These are phyloP conservation scores for Charanyca ferruginea DNA, from an alignment of 2,888 invertebrate species.

Conservation along the genomic window DNA sequence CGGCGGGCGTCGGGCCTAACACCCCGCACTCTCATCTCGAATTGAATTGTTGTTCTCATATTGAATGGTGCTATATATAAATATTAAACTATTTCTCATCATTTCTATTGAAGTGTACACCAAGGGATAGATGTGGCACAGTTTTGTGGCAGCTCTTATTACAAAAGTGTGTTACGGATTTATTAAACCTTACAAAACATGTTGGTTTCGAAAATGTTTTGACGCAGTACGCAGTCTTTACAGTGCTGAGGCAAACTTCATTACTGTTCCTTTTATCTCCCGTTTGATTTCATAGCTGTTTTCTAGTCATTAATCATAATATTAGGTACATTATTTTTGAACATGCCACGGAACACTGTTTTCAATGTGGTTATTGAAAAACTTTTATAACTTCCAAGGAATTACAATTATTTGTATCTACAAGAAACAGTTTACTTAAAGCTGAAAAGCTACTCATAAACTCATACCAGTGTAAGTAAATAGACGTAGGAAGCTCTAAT, in stretches of 20 bases:
- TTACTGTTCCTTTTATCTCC: not conserved
- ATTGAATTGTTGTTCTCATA: conserved; percentile 77
- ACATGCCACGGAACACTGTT: not conserved
- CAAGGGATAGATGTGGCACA: conserved; percentile 11
- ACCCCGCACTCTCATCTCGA: conserved; percentile 71
- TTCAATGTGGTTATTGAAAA: not conserved
- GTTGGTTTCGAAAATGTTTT: conserved; percentile 6
- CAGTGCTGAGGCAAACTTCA: not conserved
- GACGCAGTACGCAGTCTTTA: not conserved
- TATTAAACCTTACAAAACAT: conserved; percentile 28
- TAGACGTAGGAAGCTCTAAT: too few species aligned
- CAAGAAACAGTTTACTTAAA: not conserved
- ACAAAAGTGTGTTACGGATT: conserved; percentile 15
- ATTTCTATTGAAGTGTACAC: conserved; percentile 29
- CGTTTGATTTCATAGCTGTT: not conserved
- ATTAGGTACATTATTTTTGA: not conserved
- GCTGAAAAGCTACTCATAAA: conserved; percentile 24
- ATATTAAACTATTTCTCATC: conserved; percentile 50
- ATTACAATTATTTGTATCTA: not conserved
- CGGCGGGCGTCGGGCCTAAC: conserved; percentile 62
- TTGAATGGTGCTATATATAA: conserved; percentile 66
- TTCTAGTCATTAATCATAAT: not conserved
- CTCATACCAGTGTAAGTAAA: conserved; percentile 32
- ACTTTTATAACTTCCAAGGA: not conserved
- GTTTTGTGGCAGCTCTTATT: conserved; percentile 13